A percentile compares a stretch with the other conserved stretches of the same genome.
These are phyloP conservation scores for Bombus affinis DNA, from an alignment of 1,140 invertebrate genomes.

Conservation along the genomic window DNA sequence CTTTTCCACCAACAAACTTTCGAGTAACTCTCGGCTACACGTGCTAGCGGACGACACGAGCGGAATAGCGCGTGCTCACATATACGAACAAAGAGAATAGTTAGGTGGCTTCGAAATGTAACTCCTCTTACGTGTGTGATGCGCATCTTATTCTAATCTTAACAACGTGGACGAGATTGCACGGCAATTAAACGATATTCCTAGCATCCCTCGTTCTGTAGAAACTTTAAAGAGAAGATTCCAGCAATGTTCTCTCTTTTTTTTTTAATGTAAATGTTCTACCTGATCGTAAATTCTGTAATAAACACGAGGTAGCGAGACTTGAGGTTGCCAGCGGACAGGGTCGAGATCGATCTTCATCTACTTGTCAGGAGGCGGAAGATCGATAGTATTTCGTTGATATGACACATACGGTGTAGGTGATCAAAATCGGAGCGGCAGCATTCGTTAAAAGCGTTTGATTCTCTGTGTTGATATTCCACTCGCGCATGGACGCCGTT, in stretches of 20 bases:
- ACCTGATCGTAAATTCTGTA: neutral
- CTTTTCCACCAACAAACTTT: neutral
- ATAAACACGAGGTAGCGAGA: neutral
- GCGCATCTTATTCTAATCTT: conserved; percentile 10
- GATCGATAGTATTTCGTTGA: conserved; percentile 43
- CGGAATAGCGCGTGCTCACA: neutral
- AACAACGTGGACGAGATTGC: neutral
- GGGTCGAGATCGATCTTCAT: conserved; percentile 35
- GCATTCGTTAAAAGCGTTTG: conserved; percentile 75
- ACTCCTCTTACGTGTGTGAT: neutral
- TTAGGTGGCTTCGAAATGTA: neutral
- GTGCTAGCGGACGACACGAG: conserved; percentile 7
- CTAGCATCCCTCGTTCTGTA: neutral
- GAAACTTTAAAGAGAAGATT: neutral
- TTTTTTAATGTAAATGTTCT: neutral
- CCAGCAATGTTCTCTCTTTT: rapidly evolving
- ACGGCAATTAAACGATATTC: neutral
- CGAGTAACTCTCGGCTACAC: neutral
- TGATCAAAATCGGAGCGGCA: conserved; percentile 54
- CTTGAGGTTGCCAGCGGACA: neutral
- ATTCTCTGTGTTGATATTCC: conserved; percentile 77
- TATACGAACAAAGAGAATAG: neutral
- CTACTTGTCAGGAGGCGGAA: conserved; percentile 1
- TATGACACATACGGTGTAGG: neutral
- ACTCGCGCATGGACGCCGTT: conserved; percentile 71